A percentile compares a stretch with the other conserved stretches of the same genome.
These are phyloP conservation scores for Archivesica marissinica DNA, from an alignment of 1,140 invertebrate genomes.

Conservation along the genomic window DNA sequence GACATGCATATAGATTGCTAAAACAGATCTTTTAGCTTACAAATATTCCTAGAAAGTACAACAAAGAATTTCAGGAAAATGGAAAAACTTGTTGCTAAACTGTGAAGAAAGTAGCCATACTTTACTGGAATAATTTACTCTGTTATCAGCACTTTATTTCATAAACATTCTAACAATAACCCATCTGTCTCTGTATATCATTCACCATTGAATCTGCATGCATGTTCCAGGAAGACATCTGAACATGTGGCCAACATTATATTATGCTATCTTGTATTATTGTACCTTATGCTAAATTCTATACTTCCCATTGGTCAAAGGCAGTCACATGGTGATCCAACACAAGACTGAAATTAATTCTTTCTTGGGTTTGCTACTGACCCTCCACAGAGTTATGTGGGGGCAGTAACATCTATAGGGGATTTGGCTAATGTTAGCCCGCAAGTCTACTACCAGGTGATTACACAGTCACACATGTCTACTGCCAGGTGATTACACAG, in stretches of 20 bases:
- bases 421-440: too few species aligned
- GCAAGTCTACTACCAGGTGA: too few species aligned
- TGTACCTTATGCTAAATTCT: not conserved
- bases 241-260: not conserved
- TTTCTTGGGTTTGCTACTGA: too few species aligned
- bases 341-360: not conserved
- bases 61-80: not conserved
- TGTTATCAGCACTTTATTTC: not conserved
- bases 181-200: too few species aligned
- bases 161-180: not conserved
- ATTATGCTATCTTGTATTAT: not conserved
- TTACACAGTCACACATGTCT: too few species aligned
- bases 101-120: too few species aligned
- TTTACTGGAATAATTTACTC: not conserved
- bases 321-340: not conserved
- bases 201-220: not conserved
- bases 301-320: not conserved
- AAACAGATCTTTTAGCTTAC: not conserved
- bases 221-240: not conserved
- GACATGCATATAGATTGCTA: constrained; percentile 9
- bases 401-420: too few species aligned
- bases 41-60: not conserved
- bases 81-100: not conserved
- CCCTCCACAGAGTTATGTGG: too few species aligned
- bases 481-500: too few species aligned